These are phyloP conservation scores for Yponomeuta sedellus DNA, from an alignment of 2,888 invertebrate genomes.

Conservation along the genomic window DNA sequence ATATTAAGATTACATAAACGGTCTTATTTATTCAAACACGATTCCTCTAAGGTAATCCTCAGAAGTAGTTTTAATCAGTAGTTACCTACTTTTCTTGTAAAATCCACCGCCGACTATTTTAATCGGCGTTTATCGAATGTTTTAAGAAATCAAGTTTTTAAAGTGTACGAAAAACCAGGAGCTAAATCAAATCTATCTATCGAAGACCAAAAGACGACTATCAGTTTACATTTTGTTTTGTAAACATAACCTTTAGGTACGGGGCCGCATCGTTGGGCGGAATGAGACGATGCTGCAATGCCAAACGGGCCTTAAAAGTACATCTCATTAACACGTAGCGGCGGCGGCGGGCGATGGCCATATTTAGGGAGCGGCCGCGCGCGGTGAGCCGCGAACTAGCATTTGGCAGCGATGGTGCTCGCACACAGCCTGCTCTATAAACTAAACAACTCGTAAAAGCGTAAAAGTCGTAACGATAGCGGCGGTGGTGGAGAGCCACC, in stretches of 20 bases:
- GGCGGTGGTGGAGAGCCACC: slow-evolving; percentile 44
- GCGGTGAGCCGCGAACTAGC: slow-evolving; percentile 74
- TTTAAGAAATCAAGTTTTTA: too few relatives aligned
- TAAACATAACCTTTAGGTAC: not conserved
- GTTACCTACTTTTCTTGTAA: too few relatives aligned
- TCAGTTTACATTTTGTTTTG: too few relatives aligned
- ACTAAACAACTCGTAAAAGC: slow-evolving; percentile 76
- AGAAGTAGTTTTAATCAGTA: too few relatives aligned
- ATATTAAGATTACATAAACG: too few relatives aligned
- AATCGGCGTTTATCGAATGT: too few relatives aligned
- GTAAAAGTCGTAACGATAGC: slow-evolving; percentile 75
- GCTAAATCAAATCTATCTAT: too few relatives aligned
- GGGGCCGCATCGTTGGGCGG: not conserved
- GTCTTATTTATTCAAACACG: too few relatives aligned
- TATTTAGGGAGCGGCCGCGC: slow-evolving; percentile 55
- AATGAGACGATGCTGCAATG: slow-evolving; percentile 26
- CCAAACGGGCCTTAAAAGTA: slow-evolving; percentile 61
- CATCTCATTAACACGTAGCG: slow-evolving; percentile 67
- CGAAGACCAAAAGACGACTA: too few relatives aligned
- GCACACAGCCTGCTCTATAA: slow-evolving; percentile 58
- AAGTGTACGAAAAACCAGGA: too few relatives aligned
- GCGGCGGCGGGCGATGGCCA: slow-evolving; percentile 47
- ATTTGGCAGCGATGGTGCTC: slow-evolving; percentile 64
- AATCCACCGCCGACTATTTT: too few relatives aligned
- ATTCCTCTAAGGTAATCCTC: too few relatives aligned